Conservation (phyloP, 2,113 vertebrate species). For the Cinclus mexicanus region DNA sequence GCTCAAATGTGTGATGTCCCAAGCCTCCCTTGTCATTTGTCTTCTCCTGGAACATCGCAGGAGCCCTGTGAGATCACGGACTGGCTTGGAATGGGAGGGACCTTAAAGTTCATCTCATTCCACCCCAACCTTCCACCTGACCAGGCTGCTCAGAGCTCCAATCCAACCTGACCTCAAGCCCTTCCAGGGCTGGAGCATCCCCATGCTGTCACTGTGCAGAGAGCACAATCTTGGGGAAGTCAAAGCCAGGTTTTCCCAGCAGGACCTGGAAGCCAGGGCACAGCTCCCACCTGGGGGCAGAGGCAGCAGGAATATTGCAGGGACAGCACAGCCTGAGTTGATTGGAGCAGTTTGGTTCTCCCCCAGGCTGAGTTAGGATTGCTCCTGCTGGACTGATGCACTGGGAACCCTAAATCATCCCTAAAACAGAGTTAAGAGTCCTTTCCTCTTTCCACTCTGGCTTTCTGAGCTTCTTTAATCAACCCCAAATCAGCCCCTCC, state of each 20-base stretch:
- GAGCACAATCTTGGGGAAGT: not conserved
- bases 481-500: not conserved
- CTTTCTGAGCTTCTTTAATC: not conserved
- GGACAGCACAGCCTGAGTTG: not conserved
- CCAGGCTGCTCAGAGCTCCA: not conserved
- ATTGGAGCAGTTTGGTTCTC: not conserved
- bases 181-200: not conserved
- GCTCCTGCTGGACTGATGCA: not conserved
- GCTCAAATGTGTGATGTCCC: not conserved
- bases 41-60: not conserved
- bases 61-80: not conserved
- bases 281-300: not conserved
- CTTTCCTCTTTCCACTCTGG: too few species aligned
- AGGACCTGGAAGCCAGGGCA: not conserved
- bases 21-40: not conserved
- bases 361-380: too few species aligned
- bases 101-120: not conserved
- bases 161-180: not conserved
- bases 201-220: fast-evolving
- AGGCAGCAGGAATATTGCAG: not conserved
- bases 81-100: not conserved
- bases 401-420: not conserved
- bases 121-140: not conserved
- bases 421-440: not conserved
- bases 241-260: not conserved